A percentile compares a stretch with the other conserved stretches of the same genome.
These are phyloP conservation scores for Tetragonisca angustula DNA, from an alignment of 2,888 invertebrate genomes.

Conservation along the genomic window DNA sequence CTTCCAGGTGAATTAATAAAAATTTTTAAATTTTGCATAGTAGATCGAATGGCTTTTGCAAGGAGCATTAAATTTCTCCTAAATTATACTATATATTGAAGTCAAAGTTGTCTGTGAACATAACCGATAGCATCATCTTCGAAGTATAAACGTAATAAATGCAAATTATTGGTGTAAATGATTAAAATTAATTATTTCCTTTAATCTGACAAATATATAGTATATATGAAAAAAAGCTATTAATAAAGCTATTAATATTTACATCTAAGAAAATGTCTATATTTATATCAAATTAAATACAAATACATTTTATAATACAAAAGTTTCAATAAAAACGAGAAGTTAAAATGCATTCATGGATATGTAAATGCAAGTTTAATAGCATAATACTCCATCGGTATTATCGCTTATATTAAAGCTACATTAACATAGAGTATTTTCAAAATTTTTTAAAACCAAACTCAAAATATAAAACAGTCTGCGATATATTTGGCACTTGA, in stretches of 20 bases:
- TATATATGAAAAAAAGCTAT: slow-evolving; percentile 3
- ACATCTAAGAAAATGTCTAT: not conserved
- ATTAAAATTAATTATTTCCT: too few species aligned
- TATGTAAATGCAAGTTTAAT: slow-evolving; percentile 51
- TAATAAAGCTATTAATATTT: not conserved
- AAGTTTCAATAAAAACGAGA: slow-evolving; percentile 1
- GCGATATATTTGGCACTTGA: slow-evolving; percentile 46
- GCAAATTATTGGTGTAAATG: too few species aligned
- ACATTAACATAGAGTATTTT: slow-evolving; percentile 35
- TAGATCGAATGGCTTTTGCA: too few species aligned
- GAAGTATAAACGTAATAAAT: too few species aligned
- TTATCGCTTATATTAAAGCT: slow-evolving; percentile 43
- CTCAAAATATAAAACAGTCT: slow-evolving; percentile 43
- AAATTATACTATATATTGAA: too few species aligned
- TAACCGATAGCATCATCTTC: too few species aligned
- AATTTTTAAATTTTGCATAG: too few species aligned
- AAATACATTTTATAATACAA: not conserved
- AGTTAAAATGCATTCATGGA: slow-evolving; percentile 42
- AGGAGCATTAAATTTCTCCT: too few species aligned
- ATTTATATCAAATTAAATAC: slow-evolving; percentile 5
- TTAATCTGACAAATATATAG: too few species aligned
- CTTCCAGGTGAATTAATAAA: too few species aligned
- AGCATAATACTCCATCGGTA: slow-evolving; percentile 20
- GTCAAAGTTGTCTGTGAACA: too few species aligned
- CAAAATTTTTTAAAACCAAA: slow-evolving; percentile 25